phyloP scores from a whole-genome alignment of 2,113 vertebrate species.

The Connochaetes taurinus region DNA sequence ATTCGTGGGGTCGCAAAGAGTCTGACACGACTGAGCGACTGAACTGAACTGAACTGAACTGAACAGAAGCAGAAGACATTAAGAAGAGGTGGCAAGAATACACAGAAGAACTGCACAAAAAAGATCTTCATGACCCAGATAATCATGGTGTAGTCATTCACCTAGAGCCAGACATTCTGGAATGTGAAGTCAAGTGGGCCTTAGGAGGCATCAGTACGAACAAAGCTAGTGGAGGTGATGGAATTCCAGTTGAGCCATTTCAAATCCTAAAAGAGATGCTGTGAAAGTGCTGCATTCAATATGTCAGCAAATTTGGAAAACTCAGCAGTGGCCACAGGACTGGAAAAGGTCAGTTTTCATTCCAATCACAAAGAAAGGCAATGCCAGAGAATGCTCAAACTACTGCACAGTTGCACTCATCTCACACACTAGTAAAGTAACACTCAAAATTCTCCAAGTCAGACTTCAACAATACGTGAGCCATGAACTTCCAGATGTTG shows the following conservation, averaged over 20 bases:
- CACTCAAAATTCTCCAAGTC: neutral
- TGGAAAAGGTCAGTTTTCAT: neutral
- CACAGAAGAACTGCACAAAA: neutral
- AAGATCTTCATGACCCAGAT: neutral
- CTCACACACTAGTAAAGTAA: neutral
- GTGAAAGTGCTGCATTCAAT: neutral
- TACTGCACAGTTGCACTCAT: neutral
- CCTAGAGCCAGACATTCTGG: neutral
- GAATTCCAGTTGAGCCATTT: neutral
- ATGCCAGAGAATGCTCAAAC: neutral
- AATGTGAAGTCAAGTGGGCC: neutral
- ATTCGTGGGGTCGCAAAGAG: no score
- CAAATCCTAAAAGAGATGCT: neutral
- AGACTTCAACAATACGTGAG: neutral
- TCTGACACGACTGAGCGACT: no score
- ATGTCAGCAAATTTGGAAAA: neutral
- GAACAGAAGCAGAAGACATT: neutral
- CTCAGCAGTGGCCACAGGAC: accelerated
- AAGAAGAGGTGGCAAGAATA: neutral
- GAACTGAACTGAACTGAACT: no score
- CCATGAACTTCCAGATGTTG: neutral
- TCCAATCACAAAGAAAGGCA: neutral
- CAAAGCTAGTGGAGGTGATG: neutral
- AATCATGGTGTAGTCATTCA: neutral
- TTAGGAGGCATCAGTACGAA: neutral